Evolutionary conservation across 2,888 invertebrate species (phyloP).

Genomic region (Drosophila longiperda): DNA sequence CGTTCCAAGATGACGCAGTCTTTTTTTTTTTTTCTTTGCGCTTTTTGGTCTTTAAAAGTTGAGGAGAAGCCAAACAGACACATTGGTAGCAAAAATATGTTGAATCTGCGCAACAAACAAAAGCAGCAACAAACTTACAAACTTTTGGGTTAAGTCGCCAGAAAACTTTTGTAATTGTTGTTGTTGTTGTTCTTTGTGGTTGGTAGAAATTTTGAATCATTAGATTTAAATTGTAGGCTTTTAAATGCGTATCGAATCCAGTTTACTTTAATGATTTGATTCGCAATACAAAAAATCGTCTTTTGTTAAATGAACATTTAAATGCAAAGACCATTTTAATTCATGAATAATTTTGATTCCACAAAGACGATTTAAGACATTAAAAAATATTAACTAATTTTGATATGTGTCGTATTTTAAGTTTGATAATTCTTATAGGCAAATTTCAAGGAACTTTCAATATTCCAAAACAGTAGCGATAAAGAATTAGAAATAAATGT

Average conservation of each 20-base stretch:
- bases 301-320: not conserved
- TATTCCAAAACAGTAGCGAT: not conserved
- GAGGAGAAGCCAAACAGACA: conserved; percentile 37
- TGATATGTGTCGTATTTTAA: not conserved
- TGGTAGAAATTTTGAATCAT: not conserved
- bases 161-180: conserved; percentile 21
- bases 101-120: conserved; percentile 35
- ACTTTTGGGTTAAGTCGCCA: conserved; percentile 32
- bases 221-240: not conserved
- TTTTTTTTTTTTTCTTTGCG: not conserved
- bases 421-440: not conserved
- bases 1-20: conserved; percentile 43
- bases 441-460: not conserved
- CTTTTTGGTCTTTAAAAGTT: conserved; percentile 10
- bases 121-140: conserved; percentile 13
- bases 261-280: not conserved
- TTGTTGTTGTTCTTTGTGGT: not conserved
- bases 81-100: conserved; percentile 33
- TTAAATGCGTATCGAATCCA: not conserved
- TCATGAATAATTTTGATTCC: not conserved
- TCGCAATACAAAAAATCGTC: not conserved
- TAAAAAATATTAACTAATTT: not conserved
- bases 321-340: not conserved
- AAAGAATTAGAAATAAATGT: too few relatives aligned
- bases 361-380: not conserved